Conservation (phyloP, 2,113 vertebrate genomes). For the Rhea pennata region DNA sequence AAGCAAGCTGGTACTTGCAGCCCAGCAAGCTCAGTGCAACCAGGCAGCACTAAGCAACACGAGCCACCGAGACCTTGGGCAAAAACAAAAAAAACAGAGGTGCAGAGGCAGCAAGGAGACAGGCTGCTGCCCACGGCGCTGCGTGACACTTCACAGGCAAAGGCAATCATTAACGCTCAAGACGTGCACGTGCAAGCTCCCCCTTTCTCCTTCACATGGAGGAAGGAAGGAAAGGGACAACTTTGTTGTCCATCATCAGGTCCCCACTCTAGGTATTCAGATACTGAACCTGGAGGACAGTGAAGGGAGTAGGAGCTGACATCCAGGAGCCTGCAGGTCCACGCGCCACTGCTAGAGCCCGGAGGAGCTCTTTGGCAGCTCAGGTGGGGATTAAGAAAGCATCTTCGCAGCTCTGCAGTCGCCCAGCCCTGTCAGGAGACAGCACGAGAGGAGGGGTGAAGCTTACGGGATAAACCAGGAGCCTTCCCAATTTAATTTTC, state of each 20-base stretch:
- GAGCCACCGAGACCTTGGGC: not conserved
- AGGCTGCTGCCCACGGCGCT: not conserved
- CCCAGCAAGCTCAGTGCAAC: not conserved
- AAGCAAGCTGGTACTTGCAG: not conserved
- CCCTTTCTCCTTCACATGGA: not conserved
- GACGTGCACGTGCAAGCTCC: not conserved
- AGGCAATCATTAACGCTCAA: not conserved
- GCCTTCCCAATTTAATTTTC: not conserved
- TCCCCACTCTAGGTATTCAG: not conserved
- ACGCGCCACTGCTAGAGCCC: accelerated
- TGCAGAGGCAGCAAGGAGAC: not conserved
- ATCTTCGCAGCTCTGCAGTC: not conserved
- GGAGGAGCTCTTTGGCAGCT: not conserved
- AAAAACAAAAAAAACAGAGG: not conserved
- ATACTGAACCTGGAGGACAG: not conserved
- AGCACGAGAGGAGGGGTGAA: not conserved
- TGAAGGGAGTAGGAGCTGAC: not conserved
- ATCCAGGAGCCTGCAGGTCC: not conserved
- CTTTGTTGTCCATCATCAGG: not conserved
- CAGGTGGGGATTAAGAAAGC: accelerated
- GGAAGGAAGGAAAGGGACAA: not conserved
- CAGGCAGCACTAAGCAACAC: not conserved
- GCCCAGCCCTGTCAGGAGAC: not conserved
- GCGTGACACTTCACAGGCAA: accelerated
- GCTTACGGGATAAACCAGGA: not conserved